Evolutionary conservation across 2,888 invertebrate genomes (phyloP).

Genomic region (Drosophila setosimentum): DNA sequence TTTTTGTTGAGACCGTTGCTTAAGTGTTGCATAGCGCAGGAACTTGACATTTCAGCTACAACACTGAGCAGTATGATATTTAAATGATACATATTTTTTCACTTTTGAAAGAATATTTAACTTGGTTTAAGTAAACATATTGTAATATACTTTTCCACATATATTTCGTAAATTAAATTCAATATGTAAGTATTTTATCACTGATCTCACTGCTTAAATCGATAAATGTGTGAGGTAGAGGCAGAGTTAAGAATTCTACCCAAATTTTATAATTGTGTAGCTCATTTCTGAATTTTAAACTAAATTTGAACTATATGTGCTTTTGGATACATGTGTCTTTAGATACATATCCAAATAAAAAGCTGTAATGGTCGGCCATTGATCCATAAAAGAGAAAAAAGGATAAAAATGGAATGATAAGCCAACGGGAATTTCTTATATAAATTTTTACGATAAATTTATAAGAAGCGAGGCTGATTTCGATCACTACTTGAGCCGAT

Average conservation of each 20-base stretch:
- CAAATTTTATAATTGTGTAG: background rate
- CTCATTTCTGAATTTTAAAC: background rate
- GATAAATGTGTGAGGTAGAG: background rate
- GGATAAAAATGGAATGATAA: too few relatives aligned
- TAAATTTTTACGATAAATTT: too few relatives aligned
- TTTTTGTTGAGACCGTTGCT: background rate
- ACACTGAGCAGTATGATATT: background rate
- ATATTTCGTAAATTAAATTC: background rate
- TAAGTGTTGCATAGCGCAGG: constrained; percentile 1
- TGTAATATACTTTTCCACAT: background rate
- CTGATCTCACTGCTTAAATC: background rate
- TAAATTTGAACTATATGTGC: background rate
- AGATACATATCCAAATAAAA: background rate
- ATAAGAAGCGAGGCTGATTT: too few relatives aligned
- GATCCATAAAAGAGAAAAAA: too few relatives aligned
- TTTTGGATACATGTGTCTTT: background rate
- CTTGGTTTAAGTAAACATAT: background rate
- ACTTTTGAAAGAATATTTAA: background rate
- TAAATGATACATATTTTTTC: background rate
- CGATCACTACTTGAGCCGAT: too few relatives aligned
- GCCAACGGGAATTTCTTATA: too few relatives aligned
- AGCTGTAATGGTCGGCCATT: too few relatives aligned
- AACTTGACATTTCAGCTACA: background rate
- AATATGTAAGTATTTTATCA: constrained; percentile 4
- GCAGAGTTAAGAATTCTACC: background rate